Percentiles rank a stretch among this genome's conserved stretches.
Conservation (phyloP, 2,113 vertebrate genomes). For the Desmodus rotundus region DNA sequence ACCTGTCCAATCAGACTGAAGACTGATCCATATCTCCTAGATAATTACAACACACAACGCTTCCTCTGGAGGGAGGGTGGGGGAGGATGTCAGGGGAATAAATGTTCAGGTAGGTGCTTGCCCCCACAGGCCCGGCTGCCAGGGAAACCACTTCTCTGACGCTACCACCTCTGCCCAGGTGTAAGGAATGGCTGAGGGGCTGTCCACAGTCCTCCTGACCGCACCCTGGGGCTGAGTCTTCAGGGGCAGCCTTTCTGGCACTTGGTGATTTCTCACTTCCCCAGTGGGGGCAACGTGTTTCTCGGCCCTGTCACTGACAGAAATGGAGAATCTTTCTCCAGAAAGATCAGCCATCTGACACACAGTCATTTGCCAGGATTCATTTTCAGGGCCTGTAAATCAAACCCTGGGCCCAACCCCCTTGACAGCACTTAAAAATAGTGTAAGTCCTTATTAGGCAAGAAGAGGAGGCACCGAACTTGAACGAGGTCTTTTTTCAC, state of each 20-base stretch:
- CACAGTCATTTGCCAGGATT: constrained; percentile 54
- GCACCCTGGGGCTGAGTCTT: fast-evolving
- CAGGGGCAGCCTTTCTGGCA: neutral
- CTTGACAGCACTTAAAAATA: constrained; percentile 65
- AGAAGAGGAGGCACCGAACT: constrained; percentile 33
- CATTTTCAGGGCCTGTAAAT: constrained; percentile 63
- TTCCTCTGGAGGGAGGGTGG: neutral
- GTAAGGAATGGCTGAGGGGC: neutral
- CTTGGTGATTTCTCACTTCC: neutral
- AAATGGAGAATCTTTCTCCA: neutral
- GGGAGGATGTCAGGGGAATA: neutral
- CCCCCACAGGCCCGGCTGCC: neutral
- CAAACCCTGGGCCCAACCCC: constrained; percentile 56
- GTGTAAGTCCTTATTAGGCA: constrained; percentile 17
- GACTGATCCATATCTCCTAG: neutral
- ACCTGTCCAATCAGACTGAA: neutral
- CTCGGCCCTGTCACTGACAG: neutral
- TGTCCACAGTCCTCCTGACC: neutral
- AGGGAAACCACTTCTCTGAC: neutral
- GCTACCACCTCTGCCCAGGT: neutral
- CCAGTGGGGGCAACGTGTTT: neutral
- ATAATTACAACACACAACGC: neutral
- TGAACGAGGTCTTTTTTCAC: constrained; percentile 18
- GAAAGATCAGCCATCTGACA: neutral
- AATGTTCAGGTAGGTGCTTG: neutral